Base-by-base conservation (phyloP, 2,888 invertebrate genomes). In the Nymphalis c-album region DNA sequence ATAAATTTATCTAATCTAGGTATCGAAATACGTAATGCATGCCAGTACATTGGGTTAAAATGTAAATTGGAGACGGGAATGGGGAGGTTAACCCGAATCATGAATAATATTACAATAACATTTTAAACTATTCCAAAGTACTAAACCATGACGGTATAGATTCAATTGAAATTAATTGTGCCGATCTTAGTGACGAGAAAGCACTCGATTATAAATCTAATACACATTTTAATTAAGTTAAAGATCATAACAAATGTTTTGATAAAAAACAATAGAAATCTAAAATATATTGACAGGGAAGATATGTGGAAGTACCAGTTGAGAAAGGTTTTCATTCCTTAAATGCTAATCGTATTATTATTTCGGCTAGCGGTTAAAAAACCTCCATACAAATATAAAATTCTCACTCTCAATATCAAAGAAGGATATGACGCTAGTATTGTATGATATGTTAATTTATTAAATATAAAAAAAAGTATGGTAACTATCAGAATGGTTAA, bases 401-500 rank as follows among this genome's bases (percentile, higher is more conserved):
- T 74, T 78, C 77, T 85, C 81, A 82, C 82, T 81, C 78, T 79
- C 76, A 75, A 78, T 78, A 75, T 79, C 80, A 73, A 72, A 72
- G 74, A 76, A 80, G 80, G 87, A 88, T 87, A 88, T 88, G 87
- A 80, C 76, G 74, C 78, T 67, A 74, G 65, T 66, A 71, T 75
- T 76, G 78, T 78, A 83, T 89, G 90, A 90, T 90, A 90, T 90
- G 90, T 90, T 67, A 55, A 55, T 65, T 68, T 69, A 63, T 63
- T 67, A 55, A 63, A 60, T 57, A 16, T 55, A 63, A 46, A 40
- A 65, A 31, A 69, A 46, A 1, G 4, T 6, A 40, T 57, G 18
- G 5, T 8, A 57, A 13, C 10, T 10, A 57, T 35, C n/a, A 18
- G 31, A 57, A 57, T 10, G 18, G 22, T 55, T n/a, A n/a, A 10